Conservation (phyloP, 2,888 invertebrate genomes). For the Anarsia innoxiella region DNA sequence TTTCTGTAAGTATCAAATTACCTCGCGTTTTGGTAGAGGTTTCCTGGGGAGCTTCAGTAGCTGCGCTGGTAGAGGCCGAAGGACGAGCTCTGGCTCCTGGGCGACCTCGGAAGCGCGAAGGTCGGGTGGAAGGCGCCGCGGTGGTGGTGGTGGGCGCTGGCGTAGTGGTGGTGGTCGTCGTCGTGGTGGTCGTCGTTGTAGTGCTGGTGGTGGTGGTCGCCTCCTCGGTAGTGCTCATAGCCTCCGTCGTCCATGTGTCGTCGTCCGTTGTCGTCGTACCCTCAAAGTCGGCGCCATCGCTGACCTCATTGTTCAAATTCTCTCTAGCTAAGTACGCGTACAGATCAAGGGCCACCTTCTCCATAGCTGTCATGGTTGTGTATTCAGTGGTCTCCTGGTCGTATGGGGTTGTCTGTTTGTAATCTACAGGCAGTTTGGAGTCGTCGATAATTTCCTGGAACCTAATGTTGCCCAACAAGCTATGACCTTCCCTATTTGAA, state of each 20-base stretch:
- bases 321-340: slow-evolving; percentile 85
- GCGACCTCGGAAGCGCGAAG: slow-evolving; percentile 61
- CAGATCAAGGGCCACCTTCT: slow-evolving; percentile 87
- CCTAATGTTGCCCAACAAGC: slow-evolving; percentile 49
- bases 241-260: slow-evolving; percentile 61
- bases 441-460: slow-evolving; percentile 62
- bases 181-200: slow-evolving; percentile 74
- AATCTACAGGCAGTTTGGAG: slow-evolving; percentile 56
- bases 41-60: slow-evolving; percentile 61
- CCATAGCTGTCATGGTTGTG: slow-evolving; percentile 81
- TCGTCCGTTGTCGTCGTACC: slow-evolving; percentile 53
- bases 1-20: too few species aligned
- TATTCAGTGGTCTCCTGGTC: slow-evolving; percentile 75
- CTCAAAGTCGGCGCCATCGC: slow-evolving; percentile 45
- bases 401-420: slow-evolving; percentile 54
- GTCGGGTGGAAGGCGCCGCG: slow-evolving; percentile 52
- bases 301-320: slow-evolving; percentile 76
- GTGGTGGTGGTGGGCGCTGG: slow-evolving; percentile 68
- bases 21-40: slow-evolving; percentile 67
- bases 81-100: slow-evolving; percentile 59
- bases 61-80: slow-evolving; percentile 50
- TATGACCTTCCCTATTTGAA: slow-evolving; percentile 51
- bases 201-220: slow-evolving; percentile 72
- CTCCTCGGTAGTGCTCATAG: slow-evolving; percentile 61
- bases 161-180: too few species aligned